Evolutionary conservation across 2,888 invertebrate genomes (phyloP).

Genomic region (Diaphora mendica): DNA sequence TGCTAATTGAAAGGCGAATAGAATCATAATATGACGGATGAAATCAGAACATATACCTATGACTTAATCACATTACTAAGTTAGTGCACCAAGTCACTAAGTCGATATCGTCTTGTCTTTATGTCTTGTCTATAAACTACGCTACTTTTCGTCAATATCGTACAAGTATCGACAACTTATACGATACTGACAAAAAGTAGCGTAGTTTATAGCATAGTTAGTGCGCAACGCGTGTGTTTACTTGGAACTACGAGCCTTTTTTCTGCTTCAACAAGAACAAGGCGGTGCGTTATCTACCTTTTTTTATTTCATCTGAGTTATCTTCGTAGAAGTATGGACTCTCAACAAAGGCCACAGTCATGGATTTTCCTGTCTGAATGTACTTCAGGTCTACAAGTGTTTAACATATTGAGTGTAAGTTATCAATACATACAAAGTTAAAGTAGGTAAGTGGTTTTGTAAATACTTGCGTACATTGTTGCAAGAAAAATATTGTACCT

Average conservation of each 20-base stretch:
- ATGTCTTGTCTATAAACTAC: no score
- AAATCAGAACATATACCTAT: background rate
- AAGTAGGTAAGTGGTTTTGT: background rate
- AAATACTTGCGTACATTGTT: background rate
- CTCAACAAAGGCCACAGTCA: background rate
- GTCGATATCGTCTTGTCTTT: background rate
- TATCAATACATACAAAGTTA: background rate
- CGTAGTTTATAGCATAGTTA: no score
- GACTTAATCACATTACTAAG: background rate
- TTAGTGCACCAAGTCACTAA: background rate
- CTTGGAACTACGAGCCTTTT: no score
- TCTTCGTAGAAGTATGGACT: background rate
- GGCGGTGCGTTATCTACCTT: no score
- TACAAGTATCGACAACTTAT: no score
- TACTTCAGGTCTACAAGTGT: background rate
- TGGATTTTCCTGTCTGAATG: background rate
- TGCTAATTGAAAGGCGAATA: background rate
- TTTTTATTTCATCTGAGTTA: no score
- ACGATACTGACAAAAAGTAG: no score
- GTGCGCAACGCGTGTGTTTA: no score
- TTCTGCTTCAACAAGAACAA: no score
- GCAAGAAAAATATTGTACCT: background rate
- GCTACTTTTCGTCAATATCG: no score
- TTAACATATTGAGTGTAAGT: background rate
- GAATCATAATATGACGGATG: background rate